These are phyloP conservation scores for Microcebus tavaratra DNA, from an alignment of 2,113 vertebrate genomes.

Conservation along the genomic window DNA sequence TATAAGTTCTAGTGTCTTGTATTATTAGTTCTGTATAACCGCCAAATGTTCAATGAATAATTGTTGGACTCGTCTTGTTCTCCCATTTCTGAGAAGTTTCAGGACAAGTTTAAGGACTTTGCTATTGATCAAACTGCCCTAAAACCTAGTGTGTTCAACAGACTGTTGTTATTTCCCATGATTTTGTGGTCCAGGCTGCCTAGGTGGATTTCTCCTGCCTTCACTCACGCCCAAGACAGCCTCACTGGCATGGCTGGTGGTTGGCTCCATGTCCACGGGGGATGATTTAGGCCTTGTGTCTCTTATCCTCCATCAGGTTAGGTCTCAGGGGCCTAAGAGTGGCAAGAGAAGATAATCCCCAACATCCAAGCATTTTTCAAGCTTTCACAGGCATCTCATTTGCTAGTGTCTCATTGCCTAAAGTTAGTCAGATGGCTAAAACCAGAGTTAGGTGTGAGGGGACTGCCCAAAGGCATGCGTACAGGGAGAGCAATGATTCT, in stretches of 20 bases:
- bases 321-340: not conserved
- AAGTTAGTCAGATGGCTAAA: not conserved
- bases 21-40: not conserved
- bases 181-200: not conserved
- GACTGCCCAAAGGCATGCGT: not conserved
- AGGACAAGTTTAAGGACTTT: not conserved
- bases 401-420: not conserved
- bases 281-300: not conserved
- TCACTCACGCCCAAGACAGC: not conserved
- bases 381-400: not conserved
- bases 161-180: not conserved
- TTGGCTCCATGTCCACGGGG: accelerated
- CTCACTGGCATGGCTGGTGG: not conserved
- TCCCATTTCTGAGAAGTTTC: constrained; percentile 16
- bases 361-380: not conserved
- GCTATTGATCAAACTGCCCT: not conserved
- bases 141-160: not conserved
- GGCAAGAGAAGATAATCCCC: not conserved
- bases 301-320: not conserved
- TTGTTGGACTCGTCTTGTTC: not conserved
- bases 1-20: not conserved
- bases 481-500: not conserved
- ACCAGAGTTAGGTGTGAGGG: not conserved
- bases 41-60: not conserved
- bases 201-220: not conserved